phyloP scores from a whole-genome alignment of 2,113 vertebrate genomes.

The Sclerurus mexicanus region DNA sequence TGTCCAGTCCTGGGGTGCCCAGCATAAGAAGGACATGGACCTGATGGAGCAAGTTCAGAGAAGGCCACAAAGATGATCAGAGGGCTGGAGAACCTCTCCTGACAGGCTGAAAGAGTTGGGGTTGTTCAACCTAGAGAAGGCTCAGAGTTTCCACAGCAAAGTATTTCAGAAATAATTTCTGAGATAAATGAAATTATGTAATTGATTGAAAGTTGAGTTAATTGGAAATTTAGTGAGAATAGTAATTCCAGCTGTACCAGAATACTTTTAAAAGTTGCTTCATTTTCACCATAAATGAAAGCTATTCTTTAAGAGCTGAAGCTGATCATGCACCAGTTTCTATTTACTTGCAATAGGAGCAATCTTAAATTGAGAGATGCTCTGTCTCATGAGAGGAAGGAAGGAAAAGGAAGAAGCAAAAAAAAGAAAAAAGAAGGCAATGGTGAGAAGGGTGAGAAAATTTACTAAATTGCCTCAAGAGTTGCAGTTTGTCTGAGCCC shows the following conservation, averaged over 20 bases:
- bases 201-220: not conserved
- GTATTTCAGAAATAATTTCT: not conserved
- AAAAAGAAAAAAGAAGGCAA: not conserved
- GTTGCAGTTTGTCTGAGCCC: not conserved
- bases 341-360: not conserved
- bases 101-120: not conserved
- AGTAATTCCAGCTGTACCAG: not conserved
- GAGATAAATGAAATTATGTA: not conserved
- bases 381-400: not conserved
- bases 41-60: not conserved
- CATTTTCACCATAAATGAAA: not conserved
- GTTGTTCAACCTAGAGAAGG: not conserved
- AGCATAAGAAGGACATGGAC: not conserved
- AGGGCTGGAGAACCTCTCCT: not conserved
- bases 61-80: too few relatives aligned
- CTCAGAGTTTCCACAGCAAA: not conserved
- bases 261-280: not conserved
- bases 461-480: not conserved
- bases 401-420: not conserved
- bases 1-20: not conserved
- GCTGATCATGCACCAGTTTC: not conserved
- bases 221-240: not conserved
- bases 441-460: not conserved
- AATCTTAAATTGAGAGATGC: not conserved
- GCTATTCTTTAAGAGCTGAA: not conserved